Evolutionary conservation across 1,140 invertebrate genomes (phyloP).

Genomic region (Meloidogyne exigua): DNA sequence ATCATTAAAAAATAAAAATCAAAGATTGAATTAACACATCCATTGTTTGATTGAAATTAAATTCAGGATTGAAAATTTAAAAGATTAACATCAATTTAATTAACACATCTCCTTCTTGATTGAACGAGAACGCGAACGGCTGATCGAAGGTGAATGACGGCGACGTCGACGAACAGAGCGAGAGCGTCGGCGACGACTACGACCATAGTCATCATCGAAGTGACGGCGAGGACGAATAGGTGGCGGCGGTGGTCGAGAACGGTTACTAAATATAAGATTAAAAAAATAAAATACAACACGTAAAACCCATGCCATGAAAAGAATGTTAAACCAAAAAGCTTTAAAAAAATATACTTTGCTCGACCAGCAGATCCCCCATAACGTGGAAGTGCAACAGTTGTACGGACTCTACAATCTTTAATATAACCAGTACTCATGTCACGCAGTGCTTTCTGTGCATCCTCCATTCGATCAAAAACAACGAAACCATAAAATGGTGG

Average conservation of each 20-base stretch:
- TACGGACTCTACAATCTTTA: conserved; percentile 33
- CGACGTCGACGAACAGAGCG: background rate
- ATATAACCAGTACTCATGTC: conserved; percentile 29
- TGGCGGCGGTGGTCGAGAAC: conserved; percentile 22
- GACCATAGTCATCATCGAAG: conserved; percentile 16
- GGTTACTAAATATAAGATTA: conserved; percentile 8
- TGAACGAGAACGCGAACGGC: conserved; percentile 21
- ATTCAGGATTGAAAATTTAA: too few species aligned
- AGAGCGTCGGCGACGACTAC: conserved; percentile 22
- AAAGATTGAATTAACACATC: too few species aligned
- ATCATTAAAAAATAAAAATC: background rate
- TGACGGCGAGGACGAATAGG: conserved; percentile 21
- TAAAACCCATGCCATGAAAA: too few species aligned
- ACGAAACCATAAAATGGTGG: conserved; percentile 41
- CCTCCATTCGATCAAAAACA: conserved; percentile 25
- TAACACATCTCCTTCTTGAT: background rate
- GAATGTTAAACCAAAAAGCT: too few species aligned
- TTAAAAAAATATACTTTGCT: background rate
- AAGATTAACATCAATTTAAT: too few species aligned
- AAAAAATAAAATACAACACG: too few species aligned
- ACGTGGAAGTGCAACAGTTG: conserved; percentile 35
- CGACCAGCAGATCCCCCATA: conserved; percentile 9
- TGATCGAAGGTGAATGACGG: conserved; percentile 14
- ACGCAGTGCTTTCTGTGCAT: conserved; percentile 12
- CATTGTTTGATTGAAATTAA: too few species aligned